These are phyloP conservation scores for Cryptocephalus primarius DNA, from an alignment of 2,888 invertebrate genomes.

Conservation along the genomic window DNA sequence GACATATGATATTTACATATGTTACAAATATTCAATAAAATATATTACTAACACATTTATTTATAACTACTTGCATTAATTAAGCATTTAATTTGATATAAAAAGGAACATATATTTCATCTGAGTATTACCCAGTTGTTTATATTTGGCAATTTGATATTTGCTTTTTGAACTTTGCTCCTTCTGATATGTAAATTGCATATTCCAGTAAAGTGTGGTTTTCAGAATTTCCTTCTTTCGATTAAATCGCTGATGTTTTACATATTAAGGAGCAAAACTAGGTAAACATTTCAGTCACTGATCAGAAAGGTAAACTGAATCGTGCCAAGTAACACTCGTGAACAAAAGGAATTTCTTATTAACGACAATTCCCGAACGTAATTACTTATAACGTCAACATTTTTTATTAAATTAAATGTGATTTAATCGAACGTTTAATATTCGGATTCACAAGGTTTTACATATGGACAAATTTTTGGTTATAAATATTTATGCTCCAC, in stretches of 20 bases:
- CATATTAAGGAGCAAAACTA: slow-evolving; percentile 6
- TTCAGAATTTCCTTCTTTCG: slow-evolving; percentile 1
- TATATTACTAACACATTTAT: slow-evolving; percentile 26
- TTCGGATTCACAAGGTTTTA: no score
- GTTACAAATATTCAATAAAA: slow-evolving; percentile 27
- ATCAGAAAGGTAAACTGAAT: no score
- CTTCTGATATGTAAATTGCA: slow-evolving; percentile 14
- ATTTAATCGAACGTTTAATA: no score
- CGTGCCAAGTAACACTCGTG: no score
- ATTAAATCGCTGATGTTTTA: slow-evolving; percentile 1
- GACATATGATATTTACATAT: slow-evolving; percentile 26
- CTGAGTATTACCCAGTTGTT: slow-evolving; percentile 20
- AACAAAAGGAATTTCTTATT: no score
- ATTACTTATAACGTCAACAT: no score
- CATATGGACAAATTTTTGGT: no score
- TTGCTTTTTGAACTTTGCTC: slow-evolving; percentile 14
- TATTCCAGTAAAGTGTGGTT: not conserved
- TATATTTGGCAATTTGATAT: slow-evolving; percentile 25
- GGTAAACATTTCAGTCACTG: slow-evolving; percentile 2
- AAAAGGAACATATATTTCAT: slow-evolving; percentile 31
- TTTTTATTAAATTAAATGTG: no score
- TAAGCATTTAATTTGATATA: slow-evolving; percentile 19
- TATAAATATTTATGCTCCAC: no score
- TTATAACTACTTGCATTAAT: slow-evolving; percentile 11
- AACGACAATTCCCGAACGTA: no score